These are phyloP conservation scores for Pipa parva DNA, from an alignment of 2,113 vertebrate species.

Conservation along the genomic window DNA sequence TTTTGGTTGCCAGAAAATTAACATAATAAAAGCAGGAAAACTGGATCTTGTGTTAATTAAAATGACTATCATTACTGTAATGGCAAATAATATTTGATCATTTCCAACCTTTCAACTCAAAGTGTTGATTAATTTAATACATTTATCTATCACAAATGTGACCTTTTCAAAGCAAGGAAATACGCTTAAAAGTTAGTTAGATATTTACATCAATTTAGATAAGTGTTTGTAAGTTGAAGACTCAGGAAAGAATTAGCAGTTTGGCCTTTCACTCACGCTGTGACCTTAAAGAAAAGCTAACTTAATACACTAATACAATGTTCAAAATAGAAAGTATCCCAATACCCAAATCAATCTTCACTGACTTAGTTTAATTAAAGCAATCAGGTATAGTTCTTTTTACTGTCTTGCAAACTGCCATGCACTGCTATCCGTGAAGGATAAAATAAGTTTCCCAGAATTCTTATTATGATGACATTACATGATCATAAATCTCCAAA, in stretches of 20 bases:
- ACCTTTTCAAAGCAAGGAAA: conserved; percentile 22
- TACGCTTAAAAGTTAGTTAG: background rate
- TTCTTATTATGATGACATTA: too few species aligned
- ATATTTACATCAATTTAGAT: conserved; percentile 16
- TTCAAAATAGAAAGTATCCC: background rate
- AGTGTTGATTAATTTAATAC: conserved; percentile 31
- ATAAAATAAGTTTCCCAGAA: too few species aligned
- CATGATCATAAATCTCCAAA: too few species aligned
- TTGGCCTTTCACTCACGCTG: conserved; percentile 23
- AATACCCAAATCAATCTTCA: background rate
- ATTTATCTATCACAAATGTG: conserved; percentile 10
- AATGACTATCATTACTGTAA: conserved; percentile 39
- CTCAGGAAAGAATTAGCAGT: background rate
- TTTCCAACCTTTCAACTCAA: conserved; percentile 27
- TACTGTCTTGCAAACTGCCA: too few species aligned
- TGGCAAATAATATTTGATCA: conserved; percentile 29
- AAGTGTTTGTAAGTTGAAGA: background rate
- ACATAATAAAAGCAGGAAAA: conserved; percentile 38
- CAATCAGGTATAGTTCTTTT: too few species aligned
- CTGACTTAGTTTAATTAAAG: too few species aligned
- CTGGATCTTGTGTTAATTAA: conserved; percentile 36
- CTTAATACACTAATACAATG: background rate
- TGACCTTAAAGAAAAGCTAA: conserved; percentile 14
- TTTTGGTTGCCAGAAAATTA: conserved; percentile 25
- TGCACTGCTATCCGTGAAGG: too few species aligned